Evolutionary conservation across 2,113 vertebrate species (phyloP).

Genomic region (Piaya cayana): DNA sequence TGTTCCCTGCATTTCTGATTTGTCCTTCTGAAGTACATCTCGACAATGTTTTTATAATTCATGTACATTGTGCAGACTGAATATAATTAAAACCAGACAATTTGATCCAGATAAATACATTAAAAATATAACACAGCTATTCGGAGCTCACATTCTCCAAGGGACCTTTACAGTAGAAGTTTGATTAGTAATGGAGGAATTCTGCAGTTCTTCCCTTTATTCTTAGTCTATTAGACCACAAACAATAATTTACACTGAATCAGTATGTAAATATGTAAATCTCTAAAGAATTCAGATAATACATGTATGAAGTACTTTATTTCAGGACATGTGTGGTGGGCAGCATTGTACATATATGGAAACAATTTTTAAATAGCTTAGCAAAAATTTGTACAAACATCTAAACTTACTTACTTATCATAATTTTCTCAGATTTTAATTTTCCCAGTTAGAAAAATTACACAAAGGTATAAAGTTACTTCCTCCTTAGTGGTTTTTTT

Average conservation of each 20-base stretch:
- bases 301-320: neutral
- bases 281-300: conserved; percentile 7
- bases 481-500: neutral
- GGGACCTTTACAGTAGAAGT: neutral
- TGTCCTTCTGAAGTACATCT: conserved; percentile 42
- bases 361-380: neutral
- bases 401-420: neutral
- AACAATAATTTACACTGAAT: neutral
- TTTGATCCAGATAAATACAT: conserved; percentile 49
- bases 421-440: neutral
- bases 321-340: neutral
- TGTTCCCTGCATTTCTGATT: conserved; percentile 52
- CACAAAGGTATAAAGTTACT: neutral
- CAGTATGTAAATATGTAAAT: neutral
- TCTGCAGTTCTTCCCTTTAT: neutral
- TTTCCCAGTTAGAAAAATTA: neutral
- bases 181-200: neutral
- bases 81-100: conserved; percentile 38
- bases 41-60: conserved; percentile 47
- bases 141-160: neutral
- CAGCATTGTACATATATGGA: neutral
- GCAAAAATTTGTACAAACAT: neutral
- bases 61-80: conserved; percentile 4
- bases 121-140: conserved; percentile 48
- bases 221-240: neutral